These are phyloP conservation scores for Microplitis mediator DNA, from an alignment of 1,140 invertebrate species.

Conservation along the genomic window DNA sequence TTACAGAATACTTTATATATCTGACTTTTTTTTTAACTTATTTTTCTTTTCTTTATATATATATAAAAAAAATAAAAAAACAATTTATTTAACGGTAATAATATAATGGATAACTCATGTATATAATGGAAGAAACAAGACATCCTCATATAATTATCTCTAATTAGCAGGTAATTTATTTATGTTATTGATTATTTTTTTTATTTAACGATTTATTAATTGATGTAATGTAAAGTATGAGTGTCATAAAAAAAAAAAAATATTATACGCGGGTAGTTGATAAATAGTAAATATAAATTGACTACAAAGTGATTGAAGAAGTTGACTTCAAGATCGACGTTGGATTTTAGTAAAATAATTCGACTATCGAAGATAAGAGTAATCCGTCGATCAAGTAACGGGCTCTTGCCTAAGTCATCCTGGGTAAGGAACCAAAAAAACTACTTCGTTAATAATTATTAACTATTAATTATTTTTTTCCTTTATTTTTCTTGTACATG, in stretches of 20 bases:
- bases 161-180: too few species aligned
- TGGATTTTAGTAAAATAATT: not conserved
- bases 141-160: too few species aligned
- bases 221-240: not conserved
- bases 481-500: constrained; percentile 52
- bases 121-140: too few species aligned
- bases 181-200: too few species aligned
- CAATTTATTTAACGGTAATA: too few species aligned
- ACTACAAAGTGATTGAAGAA: not conserved
- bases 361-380: not conserved
- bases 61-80: too few species aligned
- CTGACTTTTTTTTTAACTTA: too few species aligned
- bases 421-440: constrained; percentile 50
- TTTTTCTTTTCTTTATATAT: too few species aligned
- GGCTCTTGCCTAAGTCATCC: constrained; percentile 33
- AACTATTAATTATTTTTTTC: constrained; percentile 36
- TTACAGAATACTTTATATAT: not conserved
- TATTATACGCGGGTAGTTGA: not conserved
- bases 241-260: not conserved
- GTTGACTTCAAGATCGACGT: not conserved
- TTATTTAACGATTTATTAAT: too few species aligned
- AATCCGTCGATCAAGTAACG: not conserved
- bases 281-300: not conserved
- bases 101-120: too few species aligned
- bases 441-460: constrained; percentile 6